Evolutionary conservation across 35 echinoderm and acorn worm genomes (phyloP), one percentile per base, ranked within the genome.

Genomic region (Patiria miniata): DNA sequence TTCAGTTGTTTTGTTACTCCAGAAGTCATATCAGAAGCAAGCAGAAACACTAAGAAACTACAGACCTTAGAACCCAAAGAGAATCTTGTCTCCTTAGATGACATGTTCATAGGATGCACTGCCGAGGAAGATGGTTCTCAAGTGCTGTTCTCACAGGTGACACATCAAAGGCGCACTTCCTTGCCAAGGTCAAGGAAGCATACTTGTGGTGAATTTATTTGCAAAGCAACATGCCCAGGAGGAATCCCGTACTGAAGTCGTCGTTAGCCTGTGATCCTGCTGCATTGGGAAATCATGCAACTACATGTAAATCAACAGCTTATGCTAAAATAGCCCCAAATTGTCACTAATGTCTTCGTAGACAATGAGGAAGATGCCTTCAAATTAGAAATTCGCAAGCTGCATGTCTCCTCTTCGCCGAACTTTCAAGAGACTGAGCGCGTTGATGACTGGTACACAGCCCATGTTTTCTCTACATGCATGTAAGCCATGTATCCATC

Each of bases 1-100:
- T 28, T 88, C 10, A 76, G 47, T 26, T 88, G 86, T 47, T 88
- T 52, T 51, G 30, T 88, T 29, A 53, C 32, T 28, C 86, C 86
- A 78, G 86, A 88, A 86, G 84, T 52, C 16, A 22, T 86, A 0
- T 9, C 17, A 36, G 32, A 53, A n/a, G 61, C 23, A 23, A 39
- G 37, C 36, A 38, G 18, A 28, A 61, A 47, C 84, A 86, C n/a
- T 0, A 39, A 86, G 55, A 28, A 73, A 39, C 39, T 40, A 86
- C 40, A 14, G 47, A 28, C 69, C 8, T 38, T 40, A 26, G 61
- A 52, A 58, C 3, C 10, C n/a, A 29, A 33, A 29, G 61, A 68
- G 32, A 68, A 68, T 47, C 42, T 47, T 61, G 18, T 29, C 28
- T 61, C 58, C 58, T 4, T 12, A 47, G 42, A 47, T 47, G 42